phyloP scores from a whole-genome alignment of 2,888 invertebrate genomes.

The Rhagophthalmus giganteus region DNA sequence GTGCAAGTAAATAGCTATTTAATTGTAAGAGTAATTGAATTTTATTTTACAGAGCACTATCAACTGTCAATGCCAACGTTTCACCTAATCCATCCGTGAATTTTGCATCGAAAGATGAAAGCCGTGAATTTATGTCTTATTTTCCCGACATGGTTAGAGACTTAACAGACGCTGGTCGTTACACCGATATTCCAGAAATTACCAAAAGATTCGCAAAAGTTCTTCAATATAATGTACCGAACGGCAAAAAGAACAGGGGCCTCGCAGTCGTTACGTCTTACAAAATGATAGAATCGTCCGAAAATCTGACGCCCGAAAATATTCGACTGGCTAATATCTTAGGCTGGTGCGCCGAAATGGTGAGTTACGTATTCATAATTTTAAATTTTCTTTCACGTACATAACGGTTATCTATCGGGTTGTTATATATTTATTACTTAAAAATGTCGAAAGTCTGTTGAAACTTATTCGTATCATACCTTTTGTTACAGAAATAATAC shows the following conservation, averaged over 20 bases:
- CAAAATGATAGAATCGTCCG: conserved; percentile 68
- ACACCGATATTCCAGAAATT: conserved; percentile 76
- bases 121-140: conserved; percentile 83
- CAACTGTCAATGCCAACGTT: conserved; percentile 65
- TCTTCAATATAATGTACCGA: conserved; percentile 89
- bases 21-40: too few relatives aligned
- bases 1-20: too few relatives aligned
- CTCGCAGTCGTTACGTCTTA: conserved; percentile 75
- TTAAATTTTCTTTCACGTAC: too few relatives aligned
- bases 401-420: too few relatives aligned
- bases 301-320: conserved; percentile 76
- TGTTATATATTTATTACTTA: too few relatives aligned
- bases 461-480: too few relatives aligned
- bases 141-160: conserved; percentile 87
- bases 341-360: conserved; percentile 96
- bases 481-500: too few relatives aligned
- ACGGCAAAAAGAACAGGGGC: conserved; percentile 85
- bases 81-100: conserved; percentile 65
- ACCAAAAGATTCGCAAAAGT: conserved; percentile 82
- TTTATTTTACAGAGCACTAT: conserved; percentile 58
- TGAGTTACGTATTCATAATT: conserved; percentile 57
- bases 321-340: conserved; percentile 78
- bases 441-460: too few relatives aligned
- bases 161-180: conserved; percentile 75
- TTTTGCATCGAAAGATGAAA: conserved; percentile 72